Base-by-base conservation (phyloP, 1,140 invertebrate genomes). In the Microplitis mediator region DNA sequence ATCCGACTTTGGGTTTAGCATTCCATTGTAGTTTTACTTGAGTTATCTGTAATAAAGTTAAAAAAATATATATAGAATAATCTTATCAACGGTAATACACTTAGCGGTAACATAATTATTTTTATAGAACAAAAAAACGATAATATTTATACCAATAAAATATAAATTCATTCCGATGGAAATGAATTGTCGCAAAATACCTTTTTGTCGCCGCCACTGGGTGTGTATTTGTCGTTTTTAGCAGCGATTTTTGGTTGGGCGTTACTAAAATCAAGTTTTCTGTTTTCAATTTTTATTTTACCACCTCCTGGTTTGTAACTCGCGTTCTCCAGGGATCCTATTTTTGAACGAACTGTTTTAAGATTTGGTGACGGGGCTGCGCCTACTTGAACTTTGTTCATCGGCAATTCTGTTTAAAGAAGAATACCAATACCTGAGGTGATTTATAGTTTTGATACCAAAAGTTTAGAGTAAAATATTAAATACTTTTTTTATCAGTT, bases 331-430 rank as follows among this genome's bases (percentile, higher is more conserved):
- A 98, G 85, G 3, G 97, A 98, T 4, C 97, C 97, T 75, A 98
- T 95, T 89, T 98, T 98, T 13, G 96, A 97, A 85, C 92, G 92
- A 2, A 97, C 95, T 63, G 94, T 91, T 87, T 96, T 96, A 54
- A 98, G 85, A 84, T 97, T 97, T 31, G 96, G 96, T 31, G 95
- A 96, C 54, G 95, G 94, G 4, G 95, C 94, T 69, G 92, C 90
- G 60, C 95, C 95, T 6, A 98, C 95, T 90, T 96, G 94, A 77
- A 97, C 86, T 89, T 97, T 97, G 82, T 97, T 97, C 94, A 97
- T 97, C 67, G 95, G 95, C 75, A 97, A 84, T 90, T 93, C 91
- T 93, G 81, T 32, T 85, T 89, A 84, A 69, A 72, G 35, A 4
- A 69, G 31, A 3, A 45, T 45, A 9, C 1, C 36, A 39, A 6